These are phyloP conservation scores for Epizoanthus fatuus DNA, from an alignment of 92 coral and sea anemone genomes.

Conservation along the genomic window DNA sequence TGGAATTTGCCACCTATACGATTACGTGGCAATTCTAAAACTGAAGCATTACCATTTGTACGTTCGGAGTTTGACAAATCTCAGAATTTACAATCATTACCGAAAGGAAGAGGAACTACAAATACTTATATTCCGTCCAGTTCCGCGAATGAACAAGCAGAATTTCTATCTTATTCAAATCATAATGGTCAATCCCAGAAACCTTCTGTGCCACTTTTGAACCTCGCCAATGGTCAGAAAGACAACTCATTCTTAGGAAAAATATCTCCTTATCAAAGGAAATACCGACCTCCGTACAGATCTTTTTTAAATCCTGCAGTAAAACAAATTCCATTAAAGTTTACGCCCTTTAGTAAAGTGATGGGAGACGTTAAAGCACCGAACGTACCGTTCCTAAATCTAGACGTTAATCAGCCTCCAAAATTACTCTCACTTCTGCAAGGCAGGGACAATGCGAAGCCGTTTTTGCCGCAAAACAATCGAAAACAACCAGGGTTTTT, in stretches of 20 bases:
- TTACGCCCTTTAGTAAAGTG: background rate
- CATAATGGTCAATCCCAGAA: background rate
- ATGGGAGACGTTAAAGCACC: background rate
- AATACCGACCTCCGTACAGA: background rate
- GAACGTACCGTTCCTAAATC: conserved; percentile 12
- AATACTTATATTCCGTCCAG: background rate
- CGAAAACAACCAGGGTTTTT: background rate
- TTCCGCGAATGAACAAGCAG: background rate
- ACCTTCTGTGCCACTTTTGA: background rate
- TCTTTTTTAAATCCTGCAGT: background rate
- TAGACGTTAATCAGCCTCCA: conserved; percentile 3
- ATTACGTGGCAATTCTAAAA: background rate
- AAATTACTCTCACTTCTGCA: background rate
- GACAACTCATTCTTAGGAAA: background rate
- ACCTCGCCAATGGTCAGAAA: background rate
- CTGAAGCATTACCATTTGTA: background rate
- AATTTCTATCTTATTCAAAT: background rate
- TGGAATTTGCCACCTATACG: conserved; percentile 30
- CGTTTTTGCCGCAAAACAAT: background rate
- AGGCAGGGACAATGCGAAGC: background rate
- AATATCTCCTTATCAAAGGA: background rate
- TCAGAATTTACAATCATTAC: background rate
- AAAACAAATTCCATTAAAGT: background rate
- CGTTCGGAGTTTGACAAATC: background rate
- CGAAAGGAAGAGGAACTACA: background rate